Evolutionary conservation across 2,888 invertebrate genomes (phyloP), one percentile per base, ranked within the genome.

Genomic region (Callosobruchus maculatus): DNA sequence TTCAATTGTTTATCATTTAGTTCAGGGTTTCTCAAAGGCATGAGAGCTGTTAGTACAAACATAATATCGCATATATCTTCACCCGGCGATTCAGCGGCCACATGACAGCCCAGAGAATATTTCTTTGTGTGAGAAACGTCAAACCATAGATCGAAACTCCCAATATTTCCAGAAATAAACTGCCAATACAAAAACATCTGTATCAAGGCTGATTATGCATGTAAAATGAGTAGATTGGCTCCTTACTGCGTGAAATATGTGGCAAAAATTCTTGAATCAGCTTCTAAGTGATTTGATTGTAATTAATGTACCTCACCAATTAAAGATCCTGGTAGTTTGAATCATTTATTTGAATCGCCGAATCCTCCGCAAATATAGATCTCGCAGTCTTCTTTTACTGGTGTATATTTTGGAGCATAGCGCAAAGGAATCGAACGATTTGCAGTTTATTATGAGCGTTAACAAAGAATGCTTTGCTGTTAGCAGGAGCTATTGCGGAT

Each of bases 241-340:
- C 73, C 71, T 78, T 77, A 78, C 77, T 73, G 78, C 77, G 68
- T 81, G 78, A 78, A 81, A 81, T 76, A 80, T 80, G 67, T 82
- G 78, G 72, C 72, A 75, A 73, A 76, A 76, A 71, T n/a, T n/a
- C n/a, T n/a, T n/a, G n/a, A n/a, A n/a, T n/a, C n/a, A n/a, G n/a
- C n/a, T n/a, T n/a, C n/a, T n/a, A n/a, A n/a, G n/a, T n/a, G n/a
- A n/a, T n/a, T n/a, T n/a, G n/a, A n/a, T n/a, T n/a, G n/a, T n/a
- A 70, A 70, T n/a, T 70, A 2, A 70, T 5, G 70, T 26, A n/a
- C 20, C 22, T 70, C 78, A 78, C 9, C 78, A 78, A 81, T 74
- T 76, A 30, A 75, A 79, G 78, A 79, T 9, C 78, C 79, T 81
- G 79, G 74, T 70, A 77, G 68, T 72, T 78, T 80, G 73, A 75